Evolutionary conservation across 2,888 invertebrate species (phyloP), one percentile per base, ranked within the genome.

Genomic region (Steinernema hermaphroditum): DNA sequence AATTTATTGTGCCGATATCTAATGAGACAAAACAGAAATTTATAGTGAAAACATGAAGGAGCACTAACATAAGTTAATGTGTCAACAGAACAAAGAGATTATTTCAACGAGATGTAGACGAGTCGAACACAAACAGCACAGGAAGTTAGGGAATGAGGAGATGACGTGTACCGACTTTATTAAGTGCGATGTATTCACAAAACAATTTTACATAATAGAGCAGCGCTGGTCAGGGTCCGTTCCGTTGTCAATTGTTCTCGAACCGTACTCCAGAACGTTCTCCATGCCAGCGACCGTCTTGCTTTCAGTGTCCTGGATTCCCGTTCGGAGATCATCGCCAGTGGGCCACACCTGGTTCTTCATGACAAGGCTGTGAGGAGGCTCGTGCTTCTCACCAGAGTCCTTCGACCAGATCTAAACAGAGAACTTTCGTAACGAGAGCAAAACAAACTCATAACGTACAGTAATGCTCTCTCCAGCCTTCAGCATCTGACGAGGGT

Each of bases 331-430:
- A 24, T 70, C 62, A 8, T 80, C 81, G n/a, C 82, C 84, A 34
- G 80, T 76, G 22, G 84, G 84, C 84, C 84, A 84, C 16, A 70
- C 54, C 71, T 81, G 82, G 29, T 81, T 83, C 75, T 80, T 80
- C 77, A 80, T 74, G 12, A 78, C 77, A n/a, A 80, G 57, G 70
- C 72, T 73, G 70, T 70, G 71, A 16, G 81, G 75, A 12, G 80
- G 79, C 29, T 43, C 37, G 69, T 79, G 75, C 62, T 72, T 71
- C 29, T 77, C 75, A 57, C 76, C 75, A 1, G 78, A 57, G 49
- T 75, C 71, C 68, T 69, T 70, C 9, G 79, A 82, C 73, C 74
- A 79, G 46, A 79, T 71, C 80, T 79, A 37, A 24, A 74, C 62
- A 72, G 12, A 2, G 4, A n/a, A n/a, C n/a, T n/a, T n/a, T n/a